Evolutionary conservation across 2,797 vertebrate species (phyloP), one percentile per base, ranked within the genome.

Genomic region (Lithobates sylvaticus): DNA sequence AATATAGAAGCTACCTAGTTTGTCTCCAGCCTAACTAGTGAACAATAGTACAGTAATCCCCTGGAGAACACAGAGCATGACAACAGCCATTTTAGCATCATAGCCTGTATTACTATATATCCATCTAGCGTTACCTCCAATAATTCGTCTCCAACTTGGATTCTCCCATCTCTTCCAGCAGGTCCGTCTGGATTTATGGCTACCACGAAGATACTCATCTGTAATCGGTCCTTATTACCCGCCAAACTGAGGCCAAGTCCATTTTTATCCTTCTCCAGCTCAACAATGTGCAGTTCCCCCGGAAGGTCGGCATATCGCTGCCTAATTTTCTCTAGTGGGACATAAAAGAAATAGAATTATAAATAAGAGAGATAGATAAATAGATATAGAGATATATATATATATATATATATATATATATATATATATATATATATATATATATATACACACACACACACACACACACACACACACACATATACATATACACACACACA

Each of bases 131-230:
- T 95, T 81, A 99, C 98, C 96, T 99, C 97, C 81, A 99, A 91
- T 86, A 99, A 95, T 42, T 98, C 97, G 65, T 99, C 97, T 5
- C 98, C 97, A 3, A 97, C 91, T 10, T 64, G 93, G 91, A 99
- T 95, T 70, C 95, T 93, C 26, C 97, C 97, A 0, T 99, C 97
- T 0, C 91, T 89, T 23, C 95, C 96, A 0, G 96, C 97, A 0
- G 97, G 90, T 15, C 98, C 96, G 1, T 96, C 97, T 0, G 97
- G 94, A 26, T 96, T 95, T 88, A 99, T 96, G 32, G 97, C 97
- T 72, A 99, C 97, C 85, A 99, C 95, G 1, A 97, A 99, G 92
- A 99, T 97, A 91, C 97, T 98, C 95, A 98, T 95, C 10, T 93
- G 93, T 86, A 97, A 96, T 0, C 98, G 94, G 88, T 99, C 97